These are phyloP conservation scores for Pitta sordida DNA, from an alignment of 2,113 vertebrate genomes.

Conservation along the genomic window DNA sequence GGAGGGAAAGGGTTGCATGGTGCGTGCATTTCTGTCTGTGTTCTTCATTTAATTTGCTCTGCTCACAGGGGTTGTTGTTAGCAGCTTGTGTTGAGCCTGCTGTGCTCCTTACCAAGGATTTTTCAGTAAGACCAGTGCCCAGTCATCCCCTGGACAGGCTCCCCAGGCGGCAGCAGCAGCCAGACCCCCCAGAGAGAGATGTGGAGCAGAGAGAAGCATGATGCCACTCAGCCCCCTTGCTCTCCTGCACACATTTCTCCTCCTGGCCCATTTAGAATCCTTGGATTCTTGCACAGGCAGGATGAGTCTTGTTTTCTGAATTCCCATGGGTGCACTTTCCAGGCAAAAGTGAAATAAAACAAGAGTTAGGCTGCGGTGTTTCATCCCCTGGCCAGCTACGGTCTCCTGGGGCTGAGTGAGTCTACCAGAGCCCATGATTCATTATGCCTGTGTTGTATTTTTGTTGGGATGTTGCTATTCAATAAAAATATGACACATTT, in stretches of 20 bases:
- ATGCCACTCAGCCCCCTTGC: background rate
- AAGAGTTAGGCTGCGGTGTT: background rate
- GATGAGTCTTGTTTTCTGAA: slow-evolving; percentile 11
- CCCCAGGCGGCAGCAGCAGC: background rate
- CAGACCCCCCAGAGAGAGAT: background rate
- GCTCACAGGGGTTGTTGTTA: background rate
- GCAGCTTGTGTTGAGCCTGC: background rate
- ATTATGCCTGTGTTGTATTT: background rate
- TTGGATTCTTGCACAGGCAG: background rate
- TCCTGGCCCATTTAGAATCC: background rate
- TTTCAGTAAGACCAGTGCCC: background rate
- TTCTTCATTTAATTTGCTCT: background rate
- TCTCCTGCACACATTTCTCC: background rate
- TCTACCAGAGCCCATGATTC: background rate
- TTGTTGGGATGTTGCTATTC: background rate
- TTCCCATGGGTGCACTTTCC: background rate
- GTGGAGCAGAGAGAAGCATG: fast-evolving
- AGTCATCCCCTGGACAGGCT: background rate
- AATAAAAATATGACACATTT: background rate
- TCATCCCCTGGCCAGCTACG: background rate
- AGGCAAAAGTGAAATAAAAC: background rate
- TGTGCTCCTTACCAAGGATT: background rate
- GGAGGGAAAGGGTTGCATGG: background rate
- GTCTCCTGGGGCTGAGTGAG: background rate
- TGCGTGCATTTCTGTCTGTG: fast-evolving